phyloP scores from a whole-genome alignment of 37 sponge, comb jelly and placozoan genomes.

The Oopsacas minuta region DNA sequence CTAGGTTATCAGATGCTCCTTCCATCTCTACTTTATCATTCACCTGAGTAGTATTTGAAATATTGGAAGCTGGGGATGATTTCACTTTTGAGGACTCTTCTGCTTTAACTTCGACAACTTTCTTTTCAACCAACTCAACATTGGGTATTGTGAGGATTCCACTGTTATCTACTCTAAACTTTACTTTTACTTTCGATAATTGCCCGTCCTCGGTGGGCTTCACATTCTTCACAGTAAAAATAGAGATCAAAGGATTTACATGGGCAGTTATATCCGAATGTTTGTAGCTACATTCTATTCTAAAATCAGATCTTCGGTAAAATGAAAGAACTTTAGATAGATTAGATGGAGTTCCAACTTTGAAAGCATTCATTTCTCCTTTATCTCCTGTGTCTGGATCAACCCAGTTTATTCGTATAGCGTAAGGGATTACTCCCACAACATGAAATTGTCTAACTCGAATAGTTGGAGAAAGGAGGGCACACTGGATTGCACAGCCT shows the following conservation, averaged over 20 bases:
- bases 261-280: not conserved
- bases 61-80: not conserved
- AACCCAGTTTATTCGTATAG: conserved; percentile 70
- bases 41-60: not conserved
- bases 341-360: conserved; percentile 42
- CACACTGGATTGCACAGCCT: conserved; percentile 96
- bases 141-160: conserved; percentile 59
- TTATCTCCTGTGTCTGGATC: conserved; percentile 42
- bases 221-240: conserved; percentile 57
- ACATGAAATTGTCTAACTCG: conserved; percentile 81
- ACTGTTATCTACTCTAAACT: conserved; percentile 73
- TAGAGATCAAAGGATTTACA: not conserved
- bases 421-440: conserved; percentile 52
- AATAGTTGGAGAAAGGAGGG: conserved; percentile 93
- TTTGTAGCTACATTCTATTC: conserved; percentile 48
- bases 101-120: not conserved
- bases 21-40: not conserved
- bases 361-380: conserved; percentile 74
- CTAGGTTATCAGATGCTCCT: not conserved
- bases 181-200: conserved; percentile 78
- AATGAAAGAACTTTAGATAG: conserved; percentile 79
- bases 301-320: conserved; percentile 60
- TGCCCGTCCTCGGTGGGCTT: conserved; percentile 64
- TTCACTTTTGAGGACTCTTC: not conserved
- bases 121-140: conserved; percentile 61